Base-by-base conservation (phyloP, 2,888 invertebrate genomes). In the Apoderus coryli region DNA sequence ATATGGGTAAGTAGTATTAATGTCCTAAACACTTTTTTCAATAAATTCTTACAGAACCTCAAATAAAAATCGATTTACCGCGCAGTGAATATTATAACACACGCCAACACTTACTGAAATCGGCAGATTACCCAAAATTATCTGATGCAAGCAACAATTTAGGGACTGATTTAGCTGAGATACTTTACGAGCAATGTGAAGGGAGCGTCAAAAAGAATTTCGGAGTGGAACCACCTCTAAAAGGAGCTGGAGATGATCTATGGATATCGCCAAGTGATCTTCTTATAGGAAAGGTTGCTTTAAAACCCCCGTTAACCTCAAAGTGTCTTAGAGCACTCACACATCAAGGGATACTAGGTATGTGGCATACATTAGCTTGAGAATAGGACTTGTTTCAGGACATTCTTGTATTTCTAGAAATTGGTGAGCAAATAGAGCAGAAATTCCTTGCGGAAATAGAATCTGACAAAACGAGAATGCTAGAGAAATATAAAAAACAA, bases 201-300 rank as follows among this genome's bases (percentile, higher is more conserved):
- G 44, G 46, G 2, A 44, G 50, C 4, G 35, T 57, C 9, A 39
- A 44, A 31, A 40, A 44, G 31, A 42, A 46, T 32, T 47, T 60
- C 22, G 56, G 59, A 2, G 33, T 54, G 6, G 37, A 37, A 14
- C 52, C 53, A 2, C 46, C 46, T 4, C 37, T 61, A 12, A 33
- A 48, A 32, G 60, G 60, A 2, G 49, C 59, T 10, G 52, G 50
- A 13, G 44, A 47, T 3, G 51, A 53, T 11, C 34, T 60, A 13
- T 62, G 61, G 63, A 43, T 50, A 4, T 60, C 61, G 1, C 61
- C 63, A 3, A 61, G 59, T 38, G 58, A 60, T 43, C 35, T 57
- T 6, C 44, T 63, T 3, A 48, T 53, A 6, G 56, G 56, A 26
- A 54, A 56, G 41, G 50, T 61, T 2, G 50, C 50, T 14, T 39